Conservation (phyloP, 2,888 invertebrate species). For the Aphodius granarius region DNA sequence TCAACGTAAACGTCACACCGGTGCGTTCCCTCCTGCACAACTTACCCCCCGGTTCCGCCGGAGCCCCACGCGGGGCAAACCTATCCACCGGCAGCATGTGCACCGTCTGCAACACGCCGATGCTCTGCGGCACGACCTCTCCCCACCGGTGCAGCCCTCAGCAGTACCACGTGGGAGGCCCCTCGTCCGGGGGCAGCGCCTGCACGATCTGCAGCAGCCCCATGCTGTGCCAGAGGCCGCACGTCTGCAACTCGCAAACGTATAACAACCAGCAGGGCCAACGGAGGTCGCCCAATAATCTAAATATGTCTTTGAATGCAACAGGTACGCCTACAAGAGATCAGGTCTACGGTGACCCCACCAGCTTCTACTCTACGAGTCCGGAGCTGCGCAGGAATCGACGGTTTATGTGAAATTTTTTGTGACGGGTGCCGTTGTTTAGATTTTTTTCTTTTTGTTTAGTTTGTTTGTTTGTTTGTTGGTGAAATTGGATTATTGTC, state of each 20-base stretch:
- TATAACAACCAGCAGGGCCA: neutral
- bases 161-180: neutral
- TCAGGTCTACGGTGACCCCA: constrained; percentile 49
- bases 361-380: constrained; percentile 44
- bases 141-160: neutral
- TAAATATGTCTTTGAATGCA: constrained; percentile 12
- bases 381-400: constrained; percentile 49
- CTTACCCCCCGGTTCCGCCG: neutral
- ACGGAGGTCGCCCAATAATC: neutral
- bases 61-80: neutral
- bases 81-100: neutral
- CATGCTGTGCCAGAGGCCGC: neutral
- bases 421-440: neutral
- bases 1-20: constrained; percentile 46
- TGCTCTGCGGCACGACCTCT: neutral
- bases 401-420: constrained; percentile 40
- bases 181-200: neutral
- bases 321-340: constrained; percentile 29
- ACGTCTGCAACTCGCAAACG: neutral
- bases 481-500: neutral
- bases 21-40: constrained; percentile 29
- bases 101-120: neutral
- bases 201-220: neutral
- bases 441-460: neutral
- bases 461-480: neutral